Percentiles rank a stretch among this genome's conserved stretches.
Evolutionary conservation across 1,140 invertebrate species (phyloP).

Genomic region (Lethrus apterus): DNA sequence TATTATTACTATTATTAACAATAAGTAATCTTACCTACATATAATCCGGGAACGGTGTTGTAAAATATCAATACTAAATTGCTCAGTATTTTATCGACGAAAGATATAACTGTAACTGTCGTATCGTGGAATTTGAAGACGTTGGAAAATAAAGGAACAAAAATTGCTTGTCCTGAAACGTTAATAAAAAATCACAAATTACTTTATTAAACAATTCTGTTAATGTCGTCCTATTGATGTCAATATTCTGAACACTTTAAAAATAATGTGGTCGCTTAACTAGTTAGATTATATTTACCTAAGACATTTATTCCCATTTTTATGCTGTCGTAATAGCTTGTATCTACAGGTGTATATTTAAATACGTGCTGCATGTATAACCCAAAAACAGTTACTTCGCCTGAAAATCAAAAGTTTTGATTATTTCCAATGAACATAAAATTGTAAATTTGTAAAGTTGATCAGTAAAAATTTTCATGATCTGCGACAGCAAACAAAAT

Average conservation of each 20-base stretch:
- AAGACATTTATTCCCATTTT: slow-evolving; percentile 33
- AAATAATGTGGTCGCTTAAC: not conserved
- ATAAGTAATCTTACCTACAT: slow-evolving; percentile 30
- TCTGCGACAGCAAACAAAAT: not conserved
- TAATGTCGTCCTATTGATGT: not conserved
- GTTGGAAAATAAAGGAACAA: slow-evolving; percentile 34
- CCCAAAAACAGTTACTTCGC: slow-evolving; percentile 28
- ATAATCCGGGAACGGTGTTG: slow-evolving; percentile 24
- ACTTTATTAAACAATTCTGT: not conserved
- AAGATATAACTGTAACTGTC: slow-evolving; percentile 29
- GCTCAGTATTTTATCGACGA: slow-evolving; percentile 33
- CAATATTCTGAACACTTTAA: not conserved
- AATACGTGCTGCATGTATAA: slow-evolving; percentile 26
- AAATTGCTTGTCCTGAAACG: slow-evolving; percentile 32
- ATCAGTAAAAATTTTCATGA: too few relatives aligned
- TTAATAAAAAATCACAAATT: slow-evolving; percentile 4
- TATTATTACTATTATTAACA: not conserved
- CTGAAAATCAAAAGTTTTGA: too few relatives aligned
- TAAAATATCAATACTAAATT: slow-evolving; percentile 32
- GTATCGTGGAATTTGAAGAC: slow-evolving; percentile 32
- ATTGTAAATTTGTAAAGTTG: too few relatives aligned
- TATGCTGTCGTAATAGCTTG: slow-evolving; percentile 26
- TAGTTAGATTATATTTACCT: slow-evolving; percentile 27
- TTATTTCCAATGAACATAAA: too few relatives aligned
- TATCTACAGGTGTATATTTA: slow-evolving; percentile 30